These are phyloP conservation scores for Equus przewalskii DNA, from an alignment of 2,113 vertebrate species.

Conservation along the genomic window DNA sequence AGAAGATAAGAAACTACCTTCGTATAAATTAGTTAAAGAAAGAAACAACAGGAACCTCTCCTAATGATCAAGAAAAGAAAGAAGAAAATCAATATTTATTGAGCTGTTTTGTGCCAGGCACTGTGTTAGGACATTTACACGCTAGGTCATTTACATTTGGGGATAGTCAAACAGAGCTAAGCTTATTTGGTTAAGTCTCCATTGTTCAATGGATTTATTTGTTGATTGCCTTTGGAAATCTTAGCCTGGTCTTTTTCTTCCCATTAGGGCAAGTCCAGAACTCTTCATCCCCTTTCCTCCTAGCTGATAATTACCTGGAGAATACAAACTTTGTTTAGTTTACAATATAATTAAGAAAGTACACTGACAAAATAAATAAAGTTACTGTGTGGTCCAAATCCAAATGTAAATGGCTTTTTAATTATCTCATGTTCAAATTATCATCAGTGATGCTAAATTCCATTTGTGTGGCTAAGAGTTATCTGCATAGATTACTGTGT, in stretches of 20 bases:
- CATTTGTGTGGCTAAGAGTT: slow-evolving; percentile 26
- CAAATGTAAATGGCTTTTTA: slow-evolving; percentile 28
- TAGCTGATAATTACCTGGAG: background rate
- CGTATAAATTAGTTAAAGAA: background rate
- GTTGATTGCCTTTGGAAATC: slow-evolving; percentile 12
- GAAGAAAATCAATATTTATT: slow-evolving; percentile 15
- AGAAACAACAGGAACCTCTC: background rate
- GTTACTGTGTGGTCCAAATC: background rate
- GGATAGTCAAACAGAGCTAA: background rate
- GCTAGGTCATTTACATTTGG: background rate
- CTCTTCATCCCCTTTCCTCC: background rate
- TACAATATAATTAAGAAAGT: slow-evolving; percentile 16
- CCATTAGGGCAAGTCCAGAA: background rate
- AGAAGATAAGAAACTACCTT: slow-evolving; percentile 26
- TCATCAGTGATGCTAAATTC: background rate
- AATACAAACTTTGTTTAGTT: slow-evolving; percentile 11
- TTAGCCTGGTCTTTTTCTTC: background rate
- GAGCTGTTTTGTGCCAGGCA: background rate
- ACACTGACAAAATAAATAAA: slow-evolving; percentile 59
- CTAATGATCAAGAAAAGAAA: slow-evolving; percentile 21
- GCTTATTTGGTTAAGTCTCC: background rate
- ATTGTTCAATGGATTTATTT: background rate
- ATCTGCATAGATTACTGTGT: slow-evolving; percentile 29
- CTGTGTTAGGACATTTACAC: background rate
- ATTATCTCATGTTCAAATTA: slow-evolving; percentile 30